These are phyloP conservation scores for Gnathonemus echidnorhynchus DNA, from an alignment of 2,113 vertebrate genomes.

Conservation along the genomic window DNA sequence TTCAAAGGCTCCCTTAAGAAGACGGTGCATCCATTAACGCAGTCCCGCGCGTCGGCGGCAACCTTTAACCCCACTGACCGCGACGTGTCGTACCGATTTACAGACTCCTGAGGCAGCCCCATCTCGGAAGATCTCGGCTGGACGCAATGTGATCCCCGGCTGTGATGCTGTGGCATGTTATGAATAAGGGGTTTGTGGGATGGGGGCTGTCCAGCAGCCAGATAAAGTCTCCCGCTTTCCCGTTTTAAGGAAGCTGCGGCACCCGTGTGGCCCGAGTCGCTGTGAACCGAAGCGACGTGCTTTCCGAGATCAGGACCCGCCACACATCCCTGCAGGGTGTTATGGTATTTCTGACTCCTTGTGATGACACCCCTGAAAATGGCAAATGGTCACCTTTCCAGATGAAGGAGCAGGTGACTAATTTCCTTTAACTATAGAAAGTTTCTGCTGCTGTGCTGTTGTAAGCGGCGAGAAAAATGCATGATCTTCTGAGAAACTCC, in stretches of 20 bases:
- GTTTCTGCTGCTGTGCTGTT: neutral
- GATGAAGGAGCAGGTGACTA: neutral
- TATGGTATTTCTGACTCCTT: neutral
- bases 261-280: neutral
- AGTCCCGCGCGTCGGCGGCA: neutral
- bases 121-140: neutral
- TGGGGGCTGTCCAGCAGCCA: neutral
- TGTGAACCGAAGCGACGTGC: neutral
- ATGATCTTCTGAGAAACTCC: conserved; percentile 10
- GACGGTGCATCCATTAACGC: neutral
- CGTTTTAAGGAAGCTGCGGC: neutral
- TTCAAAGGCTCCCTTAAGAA: neutral
- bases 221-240: neutral
- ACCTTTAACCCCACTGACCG: conserved; percentile 2
- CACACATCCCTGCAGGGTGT: neutral
- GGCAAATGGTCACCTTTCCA: neutral
- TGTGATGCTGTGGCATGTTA: neutral
- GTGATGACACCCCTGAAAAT: neutral
- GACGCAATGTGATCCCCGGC: neutral
- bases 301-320: neutral
- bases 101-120: neutral
- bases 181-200: neutral
- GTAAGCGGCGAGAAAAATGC: neutral
- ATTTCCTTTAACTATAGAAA: neutral
- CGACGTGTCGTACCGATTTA: neutral